phyloP scores from a whole-genome alignment of 2,113 vertebrate genomes.

The Hymenochirus boettgeri region DNA sequence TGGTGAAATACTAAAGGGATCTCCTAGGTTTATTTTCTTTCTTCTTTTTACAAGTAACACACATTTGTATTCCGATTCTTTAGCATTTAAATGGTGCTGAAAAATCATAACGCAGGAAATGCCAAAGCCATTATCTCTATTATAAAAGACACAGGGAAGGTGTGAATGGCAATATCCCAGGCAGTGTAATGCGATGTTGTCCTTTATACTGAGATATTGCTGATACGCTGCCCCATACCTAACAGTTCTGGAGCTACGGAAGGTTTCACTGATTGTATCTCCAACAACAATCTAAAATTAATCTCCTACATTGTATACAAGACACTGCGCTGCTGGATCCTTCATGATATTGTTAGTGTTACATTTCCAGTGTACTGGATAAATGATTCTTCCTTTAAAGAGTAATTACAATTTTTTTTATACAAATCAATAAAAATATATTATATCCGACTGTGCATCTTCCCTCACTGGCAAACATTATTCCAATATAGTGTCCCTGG shows the following conservation, averaged over 20 bases:
- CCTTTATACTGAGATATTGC: slow-evolving; percentile 21
- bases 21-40: slow-evolving; percentile 20
- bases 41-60: slow-evolving; percentile 11
- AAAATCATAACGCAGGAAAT: slow-evolving; percentile 38
- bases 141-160: slow-evolving; percentile 27
- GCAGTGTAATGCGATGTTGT: slow-evolving; percentile 29
- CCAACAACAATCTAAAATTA: background rate
- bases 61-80: slow-evolving; percentile 13
- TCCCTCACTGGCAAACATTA: background rate
- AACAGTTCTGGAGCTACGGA: background rate
- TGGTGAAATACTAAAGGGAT: slow-evolving; percentile 2
- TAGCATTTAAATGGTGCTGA: slow-evolving; percentile 41
- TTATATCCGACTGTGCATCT: background rate
- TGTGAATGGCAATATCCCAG: slow-evolving; percentile 25
- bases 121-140: slow-evolving; percentile 40
- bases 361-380: background rate
- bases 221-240: background rate
- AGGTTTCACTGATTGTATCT: background rate
- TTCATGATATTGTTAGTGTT: background rate
- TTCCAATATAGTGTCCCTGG: background rate
- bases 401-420: background rate
- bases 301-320: background rate
- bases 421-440: background rate
- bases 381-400: background rate
- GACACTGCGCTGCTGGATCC: background rate